A percentile compares a stretch with the other conserved stretches of the same genome.
phyloP scores from a whole-genome alignment of 2,113 vertebrate genomes.

The Actinemys pallida region DNA sequence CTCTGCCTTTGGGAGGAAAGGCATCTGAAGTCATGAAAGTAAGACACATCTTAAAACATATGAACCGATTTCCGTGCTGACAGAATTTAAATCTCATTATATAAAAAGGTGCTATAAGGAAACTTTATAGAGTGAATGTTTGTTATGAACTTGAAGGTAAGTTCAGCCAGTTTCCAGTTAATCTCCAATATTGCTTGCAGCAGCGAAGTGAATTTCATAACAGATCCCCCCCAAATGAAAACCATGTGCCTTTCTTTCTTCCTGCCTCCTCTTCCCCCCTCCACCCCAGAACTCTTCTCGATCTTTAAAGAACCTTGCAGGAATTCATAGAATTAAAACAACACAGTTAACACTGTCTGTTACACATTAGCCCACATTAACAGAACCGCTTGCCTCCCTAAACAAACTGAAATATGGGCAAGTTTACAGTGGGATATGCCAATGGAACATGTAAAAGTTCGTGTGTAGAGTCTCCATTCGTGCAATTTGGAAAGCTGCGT shows the following conservation, averaged over 20 bases:
- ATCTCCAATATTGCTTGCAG: conserved; percentile 76
- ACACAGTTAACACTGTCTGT: conserved; percentile 25
- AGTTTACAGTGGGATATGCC: background rate
- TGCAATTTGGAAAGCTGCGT: background rate
- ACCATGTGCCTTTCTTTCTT: conserved; percentile 75
- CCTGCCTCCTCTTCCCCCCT: background rate
- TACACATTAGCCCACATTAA: conserved; percentile 61
- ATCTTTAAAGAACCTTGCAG: conserved; percentile 60
- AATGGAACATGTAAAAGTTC: background rate
- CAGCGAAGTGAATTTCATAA: conserved; percentile 70
- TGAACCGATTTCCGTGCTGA: conserved; percentile 64
- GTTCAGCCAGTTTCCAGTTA: conserved; percentile 78
- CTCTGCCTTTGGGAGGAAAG: conserved; percentile 61
- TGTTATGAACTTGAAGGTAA: conserved; percentile 68
- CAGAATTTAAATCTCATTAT: conserved; percentile 77
- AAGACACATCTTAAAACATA: conserved; percentile 71
- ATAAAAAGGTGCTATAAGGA: conserved; percentile 74
- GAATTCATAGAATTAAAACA: conserved; percentile 35
- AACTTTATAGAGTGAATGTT: conserved; percentile 76
- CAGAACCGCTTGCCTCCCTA: conserved; percentile 44
- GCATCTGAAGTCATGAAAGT: conserved; percentile 55
- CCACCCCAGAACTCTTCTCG: conserved; percentile 34
- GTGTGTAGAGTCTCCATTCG: background rate
- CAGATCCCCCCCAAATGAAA: conserved; percentile 73
- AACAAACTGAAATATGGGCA: conserved; percentile 24